Percentiles rank a stretch among this genome's conserved stretches.
Conservation (phyloP, 2,797 vertebrate genomes). For the Danio kyathit region DNA sequence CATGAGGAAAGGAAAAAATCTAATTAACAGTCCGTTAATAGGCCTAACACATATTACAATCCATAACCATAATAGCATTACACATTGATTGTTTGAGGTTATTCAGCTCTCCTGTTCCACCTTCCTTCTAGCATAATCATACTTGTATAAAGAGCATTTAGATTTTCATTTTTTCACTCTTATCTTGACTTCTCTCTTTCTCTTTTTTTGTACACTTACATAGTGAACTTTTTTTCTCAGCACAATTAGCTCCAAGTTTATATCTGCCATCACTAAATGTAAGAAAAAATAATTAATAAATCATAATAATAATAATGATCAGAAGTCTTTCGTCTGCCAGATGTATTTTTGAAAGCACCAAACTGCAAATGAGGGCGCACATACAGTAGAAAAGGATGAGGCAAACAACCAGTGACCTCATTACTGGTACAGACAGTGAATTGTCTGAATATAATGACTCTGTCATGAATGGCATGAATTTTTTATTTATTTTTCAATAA, state of each 20-base stretch:
- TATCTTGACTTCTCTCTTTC: neutral
- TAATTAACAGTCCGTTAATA: constrained; percentile 3
- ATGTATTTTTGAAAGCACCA: constrained; percentile 38
- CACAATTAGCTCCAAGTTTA: neutral
- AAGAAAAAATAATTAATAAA: neutral
- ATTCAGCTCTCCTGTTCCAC: neutral
- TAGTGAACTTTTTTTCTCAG: neutral
- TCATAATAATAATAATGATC: too few species aligned
- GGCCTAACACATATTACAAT: constrained; percentile 1
- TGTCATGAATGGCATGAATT: constrained; percentile 29
- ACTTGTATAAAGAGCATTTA: constrained; percentile 22
- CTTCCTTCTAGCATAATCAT: constrained; percentile 33
- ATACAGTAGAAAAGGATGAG: constrained; percentile 40
- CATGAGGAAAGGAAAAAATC: neutral
- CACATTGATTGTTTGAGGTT: constrained; percentile 27
- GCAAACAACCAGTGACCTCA: constrained; percentile 48
- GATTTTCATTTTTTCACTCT: neutral
- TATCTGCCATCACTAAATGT: constrained; percentile 22
- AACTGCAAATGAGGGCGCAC: constrained; percentile 47
- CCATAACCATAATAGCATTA: constrained; percentile 18
- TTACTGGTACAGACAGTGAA: constrained; percentile 45
- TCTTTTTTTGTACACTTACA: neutral
- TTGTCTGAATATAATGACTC: constrained; percentile 51
- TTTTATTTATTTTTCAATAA: constrained; percentile 16
- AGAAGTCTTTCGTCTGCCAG: constrained; percentile 1